These are phyloP conservation scores for Astur gentilis DNA, from an alignment of 2,113 vertebrate species.

Conservation along the genomic window DNA sequence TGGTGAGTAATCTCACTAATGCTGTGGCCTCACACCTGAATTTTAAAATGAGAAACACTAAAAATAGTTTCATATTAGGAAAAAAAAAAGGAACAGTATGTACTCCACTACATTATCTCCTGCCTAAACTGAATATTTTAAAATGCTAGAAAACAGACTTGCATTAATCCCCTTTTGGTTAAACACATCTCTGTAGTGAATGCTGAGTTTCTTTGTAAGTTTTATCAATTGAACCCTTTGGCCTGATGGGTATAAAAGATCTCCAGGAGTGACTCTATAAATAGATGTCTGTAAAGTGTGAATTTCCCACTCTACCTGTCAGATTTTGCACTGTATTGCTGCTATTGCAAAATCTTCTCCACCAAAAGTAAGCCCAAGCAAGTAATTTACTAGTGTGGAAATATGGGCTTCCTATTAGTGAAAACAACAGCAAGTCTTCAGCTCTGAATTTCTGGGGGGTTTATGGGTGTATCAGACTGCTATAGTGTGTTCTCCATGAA, in stretches of 20 bases:
- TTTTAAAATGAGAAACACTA: not conserved
- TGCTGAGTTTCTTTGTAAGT: not conserved
- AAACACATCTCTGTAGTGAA: not conserved
- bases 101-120: not conserved
- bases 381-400: not conserved
- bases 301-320: not conserved
- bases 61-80: not conserved
- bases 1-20: not conserved
- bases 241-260: not conserved
- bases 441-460: not conserved
- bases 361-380: not conserved
- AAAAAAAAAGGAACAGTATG: not conserved
- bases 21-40: not conserved
- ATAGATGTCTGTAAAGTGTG: not conserved
- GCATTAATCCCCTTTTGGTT: not conserved
- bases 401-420: not conserved
- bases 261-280: not conserved
- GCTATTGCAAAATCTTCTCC: not conserved
- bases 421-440: not conserved
- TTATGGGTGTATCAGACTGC: not conserved
- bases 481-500: not conserved
- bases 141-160: not conserved
- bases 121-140: not conserved
- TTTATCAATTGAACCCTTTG: not conserved
- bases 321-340: not conserved